Percentiles rank a stretch among this genome's conserved stretches.
phyloP scores from a whole-genome alignment of 2,888 invertebrate species.

The Choreutis nemorana region DNA sequence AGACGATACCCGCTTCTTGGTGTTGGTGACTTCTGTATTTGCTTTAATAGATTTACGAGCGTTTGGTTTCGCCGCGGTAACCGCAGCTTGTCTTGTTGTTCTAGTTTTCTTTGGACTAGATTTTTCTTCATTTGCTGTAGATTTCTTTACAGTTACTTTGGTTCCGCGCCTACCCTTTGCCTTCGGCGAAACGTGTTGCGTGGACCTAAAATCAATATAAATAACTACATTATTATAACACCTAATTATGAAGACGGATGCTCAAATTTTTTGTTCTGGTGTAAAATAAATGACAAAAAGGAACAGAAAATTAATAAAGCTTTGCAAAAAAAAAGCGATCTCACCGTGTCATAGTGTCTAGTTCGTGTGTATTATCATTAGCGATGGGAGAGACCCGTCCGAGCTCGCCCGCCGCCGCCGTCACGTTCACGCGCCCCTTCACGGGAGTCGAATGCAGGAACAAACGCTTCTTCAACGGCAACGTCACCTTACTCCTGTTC shows the following conservation, averaged over 20 bases:
- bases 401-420: slow-evolving; percentile 24
- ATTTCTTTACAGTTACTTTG: slow-evolving; percentile 3
- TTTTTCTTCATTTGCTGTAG: slow-evolving; percentile 1
- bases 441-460: slow-evolving; percentile 46
- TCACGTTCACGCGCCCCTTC: slow-evolving; percentile 19
- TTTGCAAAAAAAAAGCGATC: too few species aligned
- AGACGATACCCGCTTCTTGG: slow-evolving; percentile 21
- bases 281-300: too few species aligned
- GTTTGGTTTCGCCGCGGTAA: slow-evolving; percentile 5
- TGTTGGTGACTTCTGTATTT: slow-evolving; percentile 6
- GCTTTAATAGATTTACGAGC: slow-evolving; percentile 3
- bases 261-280: too few species aligned
- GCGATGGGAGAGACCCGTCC: slow-evolving; percentile 42
- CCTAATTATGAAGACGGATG: too few species aligned
- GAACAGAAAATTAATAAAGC: too few species aligned
- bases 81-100: slow-evolving; percentile 6
- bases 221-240: too few species aligned
- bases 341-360: too few species aligned
- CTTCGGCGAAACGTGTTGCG: neutral
- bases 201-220: slow-evolving; percentile 10
- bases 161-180: slow-evolving; percentile 2
- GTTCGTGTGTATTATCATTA: too few species aligned
- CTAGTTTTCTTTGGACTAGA: slow-evolving; percentile 15
- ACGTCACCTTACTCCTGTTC: slow-evolving; percentile 2
- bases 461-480: slow-evolving; percentile 39